Conservation (phyloP, 1,140 invertebrate genomes). For the Rhynchophorus ferrugineus region DNA sequence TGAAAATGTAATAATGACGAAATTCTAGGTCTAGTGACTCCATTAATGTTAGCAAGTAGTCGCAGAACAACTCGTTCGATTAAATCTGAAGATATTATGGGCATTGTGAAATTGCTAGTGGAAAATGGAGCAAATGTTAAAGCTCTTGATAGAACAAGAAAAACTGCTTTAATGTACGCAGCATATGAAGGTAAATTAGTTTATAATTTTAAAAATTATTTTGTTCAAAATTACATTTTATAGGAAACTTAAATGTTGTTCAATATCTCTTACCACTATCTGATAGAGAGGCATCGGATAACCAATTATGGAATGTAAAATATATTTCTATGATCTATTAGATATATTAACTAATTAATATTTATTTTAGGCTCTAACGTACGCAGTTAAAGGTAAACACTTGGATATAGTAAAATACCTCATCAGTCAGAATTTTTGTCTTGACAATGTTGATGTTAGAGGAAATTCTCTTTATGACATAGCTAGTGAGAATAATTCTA, state of each 20-base stretch:
- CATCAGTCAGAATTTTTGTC: slow-evolving; percentile 38
- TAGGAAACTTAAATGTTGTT: slow-evolving; percentile 39
- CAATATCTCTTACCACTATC: slow-evolving; percentile 37
- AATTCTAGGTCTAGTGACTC: slow-evolving; percentile 27
- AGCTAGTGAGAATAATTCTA: slow-evolving; percentile 40
- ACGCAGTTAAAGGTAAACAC: slow-evolving; percentile 44
- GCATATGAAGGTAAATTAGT: slow-evolving; percentile 32
- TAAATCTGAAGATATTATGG: slow-evolving; percentile 22
- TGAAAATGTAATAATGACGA: neutral
- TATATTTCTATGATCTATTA: neutral
- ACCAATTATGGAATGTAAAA: slow-evolving; percentile 42
- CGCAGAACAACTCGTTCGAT: slow-evolving; percentile 25
- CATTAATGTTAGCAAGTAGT: slow-evolving; percentile 33
- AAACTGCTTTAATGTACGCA: slow-evolving; percentile 45
- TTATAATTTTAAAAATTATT: neutral
- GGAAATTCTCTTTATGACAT: slow-evolving; percentile 42
- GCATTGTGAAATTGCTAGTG: slow-evolving; percentile 27
- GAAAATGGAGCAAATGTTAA: slow-evolving; percentile 38
- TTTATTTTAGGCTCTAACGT: slow-evolving; percentile 39
- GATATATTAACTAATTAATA: neutral
- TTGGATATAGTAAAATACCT: slow-evolving; percentile 40
- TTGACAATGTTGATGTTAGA: slow-evolving; percentile 38
- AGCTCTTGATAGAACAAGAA: slow-evolving; percentile 39
- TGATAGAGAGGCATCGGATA: slow-evolving; percentile 41
- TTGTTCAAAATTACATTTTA: neutral